phyloP scores from a whole-genome alignment of 2,888 invertebrate species.

The Tipula unca region DNA sequence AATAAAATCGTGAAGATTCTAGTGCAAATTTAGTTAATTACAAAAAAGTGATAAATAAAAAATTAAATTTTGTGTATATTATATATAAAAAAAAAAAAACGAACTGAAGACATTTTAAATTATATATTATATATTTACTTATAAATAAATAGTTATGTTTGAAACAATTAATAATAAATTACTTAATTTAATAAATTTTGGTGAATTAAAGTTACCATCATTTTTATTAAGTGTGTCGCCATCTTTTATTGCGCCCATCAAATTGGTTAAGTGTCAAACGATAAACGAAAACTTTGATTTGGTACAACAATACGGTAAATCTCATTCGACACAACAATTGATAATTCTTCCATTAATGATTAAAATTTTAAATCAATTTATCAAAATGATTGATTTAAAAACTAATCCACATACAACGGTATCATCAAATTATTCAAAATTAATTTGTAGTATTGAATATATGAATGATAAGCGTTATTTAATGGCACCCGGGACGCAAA shows the following conservation, averaged over 20 bases:
- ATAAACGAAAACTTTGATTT: background rate
- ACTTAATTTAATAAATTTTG: background rate
- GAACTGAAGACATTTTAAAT: background rate
- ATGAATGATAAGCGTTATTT: background rate
- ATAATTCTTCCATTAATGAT: constrained; percentile 1
- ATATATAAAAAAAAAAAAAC: background rate
- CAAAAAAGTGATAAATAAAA: constrained; percentile 15
- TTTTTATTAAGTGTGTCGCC: background rate
- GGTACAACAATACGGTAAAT: background rate
- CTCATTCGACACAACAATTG: background rate
- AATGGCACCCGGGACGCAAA: background rate
- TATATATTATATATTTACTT: background rate
- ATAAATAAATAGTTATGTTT: constrained; percentile 14
- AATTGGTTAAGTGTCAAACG: background rate
- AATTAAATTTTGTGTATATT: background rate
- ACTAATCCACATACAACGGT: background rate
- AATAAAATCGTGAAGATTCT: background rate
- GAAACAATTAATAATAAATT: background rate
- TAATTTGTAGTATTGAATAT: background rate
- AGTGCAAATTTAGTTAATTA: constrained; percentile 14
- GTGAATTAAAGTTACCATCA: background rate
- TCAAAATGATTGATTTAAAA: background rate
- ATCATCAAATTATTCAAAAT: background rate
- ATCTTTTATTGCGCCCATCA: background rate
- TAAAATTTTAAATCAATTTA: background rate